Conservation (phyloP, 2,888 invertebrate species). For the Cyaniris semiargus region DNA sequence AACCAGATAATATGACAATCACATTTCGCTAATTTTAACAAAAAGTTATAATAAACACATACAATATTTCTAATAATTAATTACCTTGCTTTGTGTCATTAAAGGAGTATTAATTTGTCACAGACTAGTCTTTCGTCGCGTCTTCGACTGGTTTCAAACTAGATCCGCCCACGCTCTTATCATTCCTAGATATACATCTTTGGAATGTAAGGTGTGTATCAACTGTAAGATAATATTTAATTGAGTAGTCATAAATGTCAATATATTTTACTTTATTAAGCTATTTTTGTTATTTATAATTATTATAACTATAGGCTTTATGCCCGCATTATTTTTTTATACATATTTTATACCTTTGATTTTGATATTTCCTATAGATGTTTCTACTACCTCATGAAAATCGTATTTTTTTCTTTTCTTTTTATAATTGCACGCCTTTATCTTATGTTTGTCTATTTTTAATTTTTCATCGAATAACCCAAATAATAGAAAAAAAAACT, state of each 20-base stretch:
- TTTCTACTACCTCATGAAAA: too few species aligned
- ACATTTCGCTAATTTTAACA: too few species aligned
- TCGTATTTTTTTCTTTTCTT: too few species aligned
- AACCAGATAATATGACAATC: too few species aligned
- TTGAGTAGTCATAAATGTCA: background rate
- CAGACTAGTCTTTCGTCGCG: conserved; percentile 17
- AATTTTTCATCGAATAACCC: too few species aligned
- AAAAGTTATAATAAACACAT: too few species aligned
- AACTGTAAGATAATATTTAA: background rate
- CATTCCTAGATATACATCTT: conserved; percentile 21
- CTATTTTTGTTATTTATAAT: background rate
- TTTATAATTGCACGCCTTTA: too few species aligned
- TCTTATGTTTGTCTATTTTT: too few species aligned
- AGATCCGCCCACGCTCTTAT: conserved; percentile 23
- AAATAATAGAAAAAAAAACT: too few species aligned
- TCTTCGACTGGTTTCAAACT: conserved; percentile 24
- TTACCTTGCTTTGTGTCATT: background rate
- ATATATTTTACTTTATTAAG: background rate
- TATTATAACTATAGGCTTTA: background rate
- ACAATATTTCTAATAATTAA: background rate
- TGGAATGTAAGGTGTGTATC: conserved; percentile 2
- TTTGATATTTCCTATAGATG: too few species aligned
- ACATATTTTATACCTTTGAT: background rate
- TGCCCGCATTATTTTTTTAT: background rate
- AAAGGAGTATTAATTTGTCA: background rate